Conservation (phyloP, 2,888 invertebrate species). For the Argyresthia albistria region DNA sequence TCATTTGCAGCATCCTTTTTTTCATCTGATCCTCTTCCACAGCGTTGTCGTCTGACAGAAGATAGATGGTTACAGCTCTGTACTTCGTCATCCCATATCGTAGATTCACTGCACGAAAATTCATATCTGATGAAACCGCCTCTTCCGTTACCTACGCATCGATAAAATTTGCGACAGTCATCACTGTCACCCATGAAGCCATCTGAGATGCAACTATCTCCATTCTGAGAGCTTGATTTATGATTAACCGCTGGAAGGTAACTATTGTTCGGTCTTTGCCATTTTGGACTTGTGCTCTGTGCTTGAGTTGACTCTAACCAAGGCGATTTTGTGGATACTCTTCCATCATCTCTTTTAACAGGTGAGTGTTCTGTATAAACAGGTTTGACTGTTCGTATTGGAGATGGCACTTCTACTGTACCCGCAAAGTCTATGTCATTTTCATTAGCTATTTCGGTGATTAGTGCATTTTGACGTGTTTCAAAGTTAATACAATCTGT, state of each 20-base stretch:
- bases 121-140: conserved; percentile 78
- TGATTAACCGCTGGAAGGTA: neutral
- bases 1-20: conserved; percentile 5
- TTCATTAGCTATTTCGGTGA: conserved; percentile 20
- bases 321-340: neutral
- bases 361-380: conserved; percentile 14
- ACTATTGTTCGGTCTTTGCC: neutral
- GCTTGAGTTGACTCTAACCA: conserved; percentile 5
- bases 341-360: neutral
- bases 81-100: conserved; percentile 82
- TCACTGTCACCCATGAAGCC: conserved; percentile 82
- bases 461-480: conserved; percentile 7
- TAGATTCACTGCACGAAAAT: conserved; percentile 81
- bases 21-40: conserved; percentile 26
- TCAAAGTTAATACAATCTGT: conserved; percentile 72
- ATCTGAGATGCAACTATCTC: conserved; percentile 69
- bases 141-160: conserved; percentile 78
- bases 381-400: conserved; percentile 31
- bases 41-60: conserved; percentile 63
- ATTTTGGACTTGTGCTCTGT: neutral
- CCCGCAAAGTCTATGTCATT: conserved; percentile 54
- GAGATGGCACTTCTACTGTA: conserved; percentile 38
- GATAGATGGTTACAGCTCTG: conserved; percentile 82
- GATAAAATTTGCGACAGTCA: conserved; percentile 84
- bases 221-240: conserved; percentile 9